These are phyloP conservation scores for Erithacus rubecula DNA, from an alignment of 2,797 vertebrate genomes.

Conservation along the genomic window DNA sequence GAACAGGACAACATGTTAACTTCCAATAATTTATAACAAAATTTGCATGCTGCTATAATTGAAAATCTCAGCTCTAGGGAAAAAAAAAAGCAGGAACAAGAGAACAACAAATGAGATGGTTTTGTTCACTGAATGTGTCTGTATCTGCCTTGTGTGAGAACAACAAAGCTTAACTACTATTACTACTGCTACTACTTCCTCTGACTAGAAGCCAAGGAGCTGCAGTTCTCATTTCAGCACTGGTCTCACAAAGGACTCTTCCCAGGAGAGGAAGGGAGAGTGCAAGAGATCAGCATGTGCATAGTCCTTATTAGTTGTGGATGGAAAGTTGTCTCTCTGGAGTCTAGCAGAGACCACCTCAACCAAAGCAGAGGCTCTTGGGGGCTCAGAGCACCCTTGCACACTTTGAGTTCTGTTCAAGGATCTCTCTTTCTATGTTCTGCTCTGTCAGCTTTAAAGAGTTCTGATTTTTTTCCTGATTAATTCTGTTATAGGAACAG, in stretches of 20 bases:
- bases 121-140: background rate
- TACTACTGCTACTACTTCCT: background rate
- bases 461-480: accelerated
- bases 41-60: background rate
- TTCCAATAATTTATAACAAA: background rate
- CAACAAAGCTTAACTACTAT: background rate
- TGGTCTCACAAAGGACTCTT: background rate
- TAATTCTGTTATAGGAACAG: background rate
- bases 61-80: background rate
- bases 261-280: background rate
- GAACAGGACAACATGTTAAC: background rate
- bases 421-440: background rate
- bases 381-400: background rate
- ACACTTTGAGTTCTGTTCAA: background rate
- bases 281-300: accelerated
- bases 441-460: background rate
- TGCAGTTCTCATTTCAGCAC: background rate
- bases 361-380: background rate
- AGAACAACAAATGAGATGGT: background rate
- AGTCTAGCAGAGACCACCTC: background rate
- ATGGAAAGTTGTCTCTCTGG: background rate
- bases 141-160: background rate
- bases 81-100: background rate
- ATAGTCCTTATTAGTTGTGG: background rate
- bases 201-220: background rate